Evolutionary conservation across 1,140 invertebrate genomes (phyloP), one percentile per base, ranked within the genome.

Genomic region (Halyomorpha halys): DNA sequence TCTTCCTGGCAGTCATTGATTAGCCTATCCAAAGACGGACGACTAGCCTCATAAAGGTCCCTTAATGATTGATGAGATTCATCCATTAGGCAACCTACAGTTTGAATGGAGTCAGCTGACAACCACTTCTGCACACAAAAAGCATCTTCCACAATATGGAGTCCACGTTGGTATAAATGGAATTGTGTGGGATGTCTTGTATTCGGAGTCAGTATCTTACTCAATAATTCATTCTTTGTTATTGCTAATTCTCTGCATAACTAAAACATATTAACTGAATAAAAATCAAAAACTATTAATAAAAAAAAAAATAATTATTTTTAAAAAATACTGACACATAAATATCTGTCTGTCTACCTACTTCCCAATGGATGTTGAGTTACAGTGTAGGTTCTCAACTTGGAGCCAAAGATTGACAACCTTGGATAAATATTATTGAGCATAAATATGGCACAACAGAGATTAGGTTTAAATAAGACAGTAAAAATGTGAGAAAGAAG

Each of bases 11-110:
- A 91, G 53, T 88, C 74, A 30, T 86, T 75, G 34, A 97, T 91
- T 5, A 98, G 77, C 59, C 77, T 76, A 75, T 99, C 94, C 62
- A 99, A 78, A 69, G 88, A 83, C 0, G 85, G 80, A 79, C 97
- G 94, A 61, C 92, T 97, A 75, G 96, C 99, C 74, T 98, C 91
- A 73, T 97, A 99, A 0, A 93, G 73, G 59, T 88, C 80, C 61
- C 83, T 78, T 27, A 97, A 82, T 72, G 92, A 97, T 1, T 78
- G 72, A 74, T 99, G 96, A 72, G 93, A 97, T 56, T 83, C 79
- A 30, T 83, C 84, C 94, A 99, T 97, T 6, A 98, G 77, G 59
- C 77, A 72, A 13, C 94, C 94, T 47, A 98, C 76, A 16, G 18
- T 23, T 16, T 25, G 18, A 16, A 56, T 44, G 77, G 76, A 23